Conservation (phyloP, 2,113 vertebrate genomes). For the Stictonetta naevosa region DNA sequence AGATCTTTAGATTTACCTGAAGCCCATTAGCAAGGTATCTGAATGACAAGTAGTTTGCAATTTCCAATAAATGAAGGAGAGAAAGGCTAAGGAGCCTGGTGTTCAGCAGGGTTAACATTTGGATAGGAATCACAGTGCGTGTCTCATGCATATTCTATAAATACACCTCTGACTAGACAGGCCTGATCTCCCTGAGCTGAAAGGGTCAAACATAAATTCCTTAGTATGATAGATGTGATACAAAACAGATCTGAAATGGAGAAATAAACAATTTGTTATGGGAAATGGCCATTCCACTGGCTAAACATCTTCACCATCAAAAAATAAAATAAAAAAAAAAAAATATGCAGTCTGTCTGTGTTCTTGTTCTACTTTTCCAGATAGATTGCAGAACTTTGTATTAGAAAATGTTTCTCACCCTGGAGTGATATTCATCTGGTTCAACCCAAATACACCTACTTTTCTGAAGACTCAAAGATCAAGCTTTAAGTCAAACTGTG, state of each 20-base stretch:
- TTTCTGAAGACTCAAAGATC: neutral
- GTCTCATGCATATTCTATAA: neutral
- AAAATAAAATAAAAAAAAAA: neutral
- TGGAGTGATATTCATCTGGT: neutral
- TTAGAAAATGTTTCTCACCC: neutral
- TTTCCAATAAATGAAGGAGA: neutral
- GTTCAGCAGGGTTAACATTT: neutral
- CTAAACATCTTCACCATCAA: neutral
- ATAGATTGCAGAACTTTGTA: neutral
- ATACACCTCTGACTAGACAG: neutral
- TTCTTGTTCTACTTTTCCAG: neutral
- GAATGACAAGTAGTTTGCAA: neutral
- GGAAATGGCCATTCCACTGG: neutral
- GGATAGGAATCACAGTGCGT: rapidly evolving
- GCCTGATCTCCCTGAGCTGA: neutral
- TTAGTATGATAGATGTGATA: neutral
- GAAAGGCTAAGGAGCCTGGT: neutral
- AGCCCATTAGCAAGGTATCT: neutral
- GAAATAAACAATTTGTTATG: neutral
- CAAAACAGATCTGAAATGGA: neutral
- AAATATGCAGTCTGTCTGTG: neutral
- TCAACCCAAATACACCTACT: neutral
- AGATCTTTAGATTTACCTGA: neutral
- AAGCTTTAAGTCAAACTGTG: neutral
- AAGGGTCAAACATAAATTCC: neutral